Percentiles rank a stretch among this genome's conserved stretches.
These are phyloP conservation scores for Temnothorax rugatulus DNA, from an alignment of 2,888 invertebrate genomes.

Conservation along the genomic window DNA sequence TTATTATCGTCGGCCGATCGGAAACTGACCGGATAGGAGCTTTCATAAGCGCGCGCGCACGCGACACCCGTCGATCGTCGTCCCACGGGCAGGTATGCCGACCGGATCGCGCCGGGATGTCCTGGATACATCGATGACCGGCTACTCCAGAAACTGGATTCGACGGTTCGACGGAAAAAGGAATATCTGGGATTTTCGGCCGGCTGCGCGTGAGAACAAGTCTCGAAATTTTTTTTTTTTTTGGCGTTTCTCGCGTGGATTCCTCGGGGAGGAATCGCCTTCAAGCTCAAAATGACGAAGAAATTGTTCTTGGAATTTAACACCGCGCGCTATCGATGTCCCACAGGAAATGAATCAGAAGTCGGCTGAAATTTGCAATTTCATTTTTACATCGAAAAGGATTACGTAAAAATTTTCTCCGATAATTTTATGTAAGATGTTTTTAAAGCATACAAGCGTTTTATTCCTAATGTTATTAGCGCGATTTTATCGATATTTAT, in stretches of 20 bases:
- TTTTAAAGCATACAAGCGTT: not conserved
- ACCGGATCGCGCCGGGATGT: slow-evolving; percentile 3
- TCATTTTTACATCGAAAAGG: not conserved
- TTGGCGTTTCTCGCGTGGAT: not conserved
- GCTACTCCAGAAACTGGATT: slow-evolving; percentile 30
- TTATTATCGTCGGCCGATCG: slow-evolving; percentile 49
- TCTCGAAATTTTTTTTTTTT: not conserved
- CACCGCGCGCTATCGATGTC: not conserved
- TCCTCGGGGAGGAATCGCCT: not conserved
- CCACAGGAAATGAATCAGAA: not conserved
- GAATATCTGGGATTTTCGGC: slow-evolving; percentile 9
- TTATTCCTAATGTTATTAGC: not conserved
- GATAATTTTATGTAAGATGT: not conserved
- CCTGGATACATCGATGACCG: slow-evolving; percentile 24
- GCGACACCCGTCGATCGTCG: not conserved
- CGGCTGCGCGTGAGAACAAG: not conserved
- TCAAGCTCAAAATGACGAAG: not conserved
- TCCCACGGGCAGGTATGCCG: slow-evolving; percentile 24
- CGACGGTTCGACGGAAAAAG: slow-evolving; percentile 5
- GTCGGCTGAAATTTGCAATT: not conserved
- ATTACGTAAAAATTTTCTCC: not conserved
- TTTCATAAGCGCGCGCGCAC: slow-evolving; percentile 40
- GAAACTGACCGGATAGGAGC: slow-evolving; percentile 51
- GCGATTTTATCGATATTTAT: not conserved
- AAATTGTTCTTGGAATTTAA: not conserved